These are phyloP conservation scores for Cheumatopsyche charites DNA, from an alignment of 1,140 invertebrate species.

Conservation along the genomic window DNA sequence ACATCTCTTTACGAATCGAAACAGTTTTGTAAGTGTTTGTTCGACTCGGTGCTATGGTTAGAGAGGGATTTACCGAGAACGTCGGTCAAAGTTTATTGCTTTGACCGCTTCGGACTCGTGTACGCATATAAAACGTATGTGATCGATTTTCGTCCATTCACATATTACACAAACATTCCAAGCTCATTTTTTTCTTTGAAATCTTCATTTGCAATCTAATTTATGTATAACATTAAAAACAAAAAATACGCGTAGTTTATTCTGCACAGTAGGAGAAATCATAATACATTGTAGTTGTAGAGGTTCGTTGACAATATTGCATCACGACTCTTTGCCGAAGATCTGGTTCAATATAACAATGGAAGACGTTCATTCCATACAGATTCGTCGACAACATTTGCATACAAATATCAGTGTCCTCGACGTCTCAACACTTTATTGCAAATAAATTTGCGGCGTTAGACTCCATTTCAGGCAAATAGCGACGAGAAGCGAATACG, in stretches of 20 bases:
- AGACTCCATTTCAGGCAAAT: conserved; percentile 38
- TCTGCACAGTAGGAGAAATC: neutral
- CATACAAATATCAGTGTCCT: conserved; percentile 48
- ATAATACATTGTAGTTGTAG: neutral
- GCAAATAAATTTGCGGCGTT: conserved; percentile 44
- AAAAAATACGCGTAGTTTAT: too few relatives aligned
- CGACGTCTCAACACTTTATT: conserved; percentile 46
- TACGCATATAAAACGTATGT: too few relatives aligned
- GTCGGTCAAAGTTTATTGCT: too few relatives aligned
- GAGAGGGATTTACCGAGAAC: too few relatives aligned
- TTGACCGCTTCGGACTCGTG: too few relatives aligned
- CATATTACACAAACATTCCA: too few relatives aligned
- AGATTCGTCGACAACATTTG: conserved; percentile 45
- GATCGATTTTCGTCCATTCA: too few relatives aligned
- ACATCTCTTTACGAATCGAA: conserved; percentile 39
- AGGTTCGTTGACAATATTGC: conserved; percentile 22
- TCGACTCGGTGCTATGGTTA: neutral
- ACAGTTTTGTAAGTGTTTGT: conserved; percentile 43
- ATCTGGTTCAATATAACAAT: conserved; percentile 48
- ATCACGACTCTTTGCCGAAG: conserved; percentile 33
- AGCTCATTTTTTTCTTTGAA: too few relatives aligned
- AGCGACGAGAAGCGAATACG: conserved; percentile 24
- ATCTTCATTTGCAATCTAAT: too few relatives aligned
- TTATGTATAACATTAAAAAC: too few relatives aligned
- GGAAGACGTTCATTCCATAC: conserved; percentile 39